Percentiles rank a stretch among this genome's conserved stretches.
Conservation (phyloP, 2,888 invertebrate species). For the Drosophila ezoana region DNA sequence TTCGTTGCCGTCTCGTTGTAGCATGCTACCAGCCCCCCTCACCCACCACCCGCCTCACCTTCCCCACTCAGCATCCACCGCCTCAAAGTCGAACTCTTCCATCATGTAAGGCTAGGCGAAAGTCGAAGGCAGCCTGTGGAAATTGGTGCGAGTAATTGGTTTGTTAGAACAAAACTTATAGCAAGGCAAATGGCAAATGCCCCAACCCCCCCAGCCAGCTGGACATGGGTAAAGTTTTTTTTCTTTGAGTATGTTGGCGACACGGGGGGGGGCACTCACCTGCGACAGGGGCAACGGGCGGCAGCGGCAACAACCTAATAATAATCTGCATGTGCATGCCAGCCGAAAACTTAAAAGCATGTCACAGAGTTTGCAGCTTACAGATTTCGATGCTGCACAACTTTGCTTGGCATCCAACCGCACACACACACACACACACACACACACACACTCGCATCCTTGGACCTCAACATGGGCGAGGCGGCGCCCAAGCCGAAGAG, state of each 20-base stretch:
- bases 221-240: slow-evolving; percentile 70
- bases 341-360: slow-evolving; percentile 78
- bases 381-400: slow-evolving; percentile 78
- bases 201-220: slow-evolving; percentile 29
- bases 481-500: slow-evolving; percentile 41
- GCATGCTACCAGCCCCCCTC: not conserved
- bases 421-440: slow-evolving; percentile 20
- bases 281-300: slow-evolving; percentile 19
- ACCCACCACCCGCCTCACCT: not conserved
- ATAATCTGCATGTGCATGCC: slow-evolving; percentile 78
- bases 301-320: slow-evolving; percentile 68
- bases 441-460: not conserved
- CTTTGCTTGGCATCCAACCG: slow-evolving; percentile 51
- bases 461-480: slow-evolving; percentile 18
- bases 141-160: slow-evolving; percentile 80
- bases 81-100: slow-evolving; percentile 79
- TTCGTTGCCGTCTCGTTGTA: slow-evolving; percentile 1
- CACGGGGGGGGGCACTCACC: slow-evolving; percentile 42
- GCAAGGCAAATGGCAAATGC: slow-evolving; percentile 58
- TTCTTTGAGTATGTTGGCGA: not conserved
- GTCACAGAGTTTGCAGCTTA: slow-evolving; percentile 80
- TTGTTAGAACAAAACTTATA: slow-evolving; percentile 79
- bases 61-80: not conserved
- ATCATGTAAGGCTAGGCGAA: slow-evolving; percentile 61
- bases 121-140: slow-evolving; percentile 68